phyloP scores from a whole-genome alignment of 2,113 vertebrate genomes.

The Cheirogaleus medius region DNA sequence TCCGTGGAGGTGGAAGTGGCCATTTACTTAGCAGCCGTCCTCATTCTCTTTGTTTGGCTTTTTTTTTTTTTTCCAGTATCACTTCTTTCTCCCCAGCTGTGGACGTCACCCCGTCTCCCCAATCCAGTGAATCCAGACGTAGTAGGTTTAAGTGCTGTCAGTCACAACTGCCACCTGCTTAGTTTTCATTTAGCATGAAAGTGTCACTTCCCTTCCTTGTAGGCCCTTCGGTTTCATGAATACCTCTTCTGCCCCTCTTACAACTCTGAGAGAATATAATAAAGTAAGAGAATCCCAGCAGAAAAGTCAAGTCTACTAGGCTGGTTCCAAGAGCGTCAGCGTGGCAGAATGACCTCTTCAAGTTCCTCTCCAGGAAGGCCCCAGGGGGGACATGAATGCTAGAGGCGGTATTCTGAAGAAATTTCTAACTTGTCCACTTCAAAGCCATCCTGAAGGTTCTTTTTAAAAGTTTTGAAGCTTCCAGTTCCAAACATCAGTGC shows the following conservation, averaged over 20 bases:
- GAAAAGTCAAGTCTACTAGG: background rate
- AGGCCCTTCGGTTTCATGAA: background rate
- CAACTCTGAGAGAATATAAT: background rate
- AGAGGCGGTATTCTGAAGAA: background rate
- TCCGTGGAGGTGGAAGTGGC: constrained; percentile 56
- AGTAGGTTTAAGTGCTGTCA: background rate
- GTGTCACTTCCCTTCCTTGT: background rate
- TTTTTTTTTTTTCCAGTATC: background rate
- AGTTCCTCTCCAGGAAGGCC: background rate
- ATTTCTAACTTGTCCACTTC: background rate
- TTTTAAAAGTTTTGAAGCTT: constrained; percentile 27
- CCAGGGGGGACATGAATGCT: background rate
- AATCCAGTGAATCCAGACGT: background rate
- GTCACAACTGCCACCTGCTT: background rate
- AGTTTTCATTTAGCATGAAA: constrained; percentile 17
- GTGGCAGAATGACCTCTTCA: background rate
- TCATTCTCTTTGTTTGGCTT: background rate
- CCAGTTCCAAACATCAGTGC: constrained; percentile 26
- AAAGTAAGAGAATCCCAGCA: background rate
- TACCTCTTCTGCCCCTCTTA: background rate
- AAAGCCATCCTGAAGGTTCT: constrained; percentile 2
- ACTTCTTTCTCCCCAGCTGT: background rate
- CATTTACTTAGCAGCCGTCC: constrained; percentile 67
- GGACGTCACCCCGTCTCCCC: background rate
- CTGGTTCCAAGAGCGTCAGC: background rate